Conservation (phyloP, 2,888 invertebrate genomes). For the Lypha dubia region DNA sequence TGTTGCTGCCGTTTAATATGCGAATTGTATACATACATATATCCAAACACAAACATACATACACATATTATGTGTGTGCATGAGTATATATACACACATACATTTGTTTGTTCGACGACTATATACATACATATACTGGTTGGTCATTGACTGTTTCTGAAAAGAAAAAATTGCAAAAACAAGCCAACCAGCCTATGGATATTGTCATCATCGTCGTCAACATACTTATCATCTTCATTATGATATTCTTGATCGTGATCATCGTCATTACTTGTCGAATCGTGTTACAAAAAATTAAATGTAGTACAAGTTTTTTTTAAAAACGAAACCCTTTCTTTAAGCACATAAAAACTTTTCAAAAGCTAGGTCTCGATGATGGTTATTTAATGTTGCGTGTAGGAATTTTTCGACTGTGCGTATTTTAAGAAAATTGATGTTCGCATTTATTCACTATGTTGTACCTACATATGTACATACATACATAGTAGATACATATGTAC, state of each 20-base stretch:
- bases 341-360: background rate
- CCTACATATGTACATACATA: too few relatives aligned
- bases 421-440: too few relatives aligned
- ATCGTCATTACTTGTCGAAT: conserved; percentile 20
- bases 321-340: conserved; percentile 17
- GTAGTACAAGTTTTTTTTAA: conserved; percentile 19
- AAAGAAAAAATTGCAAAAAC: conserved; percentile 32
- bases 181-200: conserved; percentile 53
- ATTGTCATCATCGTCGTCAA: conserved; percentile 55
- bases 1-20: too few relatives aligned
- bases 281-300: conserved; percentile 3
- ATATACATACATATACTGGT: too few relatives aligned
- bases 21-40: background rate
- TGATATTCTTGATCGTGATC: conserved; percentile 36
- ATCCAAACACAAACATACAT: background rate
- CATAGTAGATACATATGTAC: too few relatives aligned
- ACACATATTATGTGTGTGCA: too few relatives aligned
- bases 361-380: too few relatives aligned
- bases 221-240: conserved; percentile 31
- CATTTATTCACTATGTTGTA: too few relatives aligned
- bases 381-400: too few relatives aligned
- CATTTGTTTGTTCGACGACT: too few relatives aligned
- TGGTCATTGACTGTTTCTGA: conserved; percentile 67
- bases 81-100: background rate
- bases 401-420: too few relatives aligned